Evolutionary conservation across 2,797 vertebrate species (phyloP).

Genomic region (Acrocephalus scirpaceus): DNA sequence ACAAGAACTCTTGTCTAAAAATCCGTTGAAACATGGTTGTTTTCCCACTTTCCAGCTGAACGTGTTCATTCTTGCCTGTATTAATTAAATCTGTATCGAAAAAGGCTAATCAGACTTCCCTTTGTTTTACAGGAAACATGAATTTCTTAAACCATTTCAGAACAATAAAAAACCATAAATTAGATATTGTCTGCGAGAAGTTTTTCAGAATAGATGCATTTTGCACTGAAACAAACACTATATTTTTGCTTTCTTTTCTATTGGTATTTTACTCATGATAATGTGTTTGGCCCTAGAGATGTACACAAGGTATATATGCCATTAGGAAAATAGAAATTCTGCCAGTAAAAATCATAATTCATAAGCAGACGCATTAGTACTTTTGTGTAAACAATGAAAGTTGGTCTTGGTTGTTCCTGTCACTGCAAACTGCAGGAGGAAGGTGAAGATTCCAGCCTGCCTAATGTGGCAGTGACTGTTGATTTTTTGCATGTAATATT

Average conservation of each 20-base stretch:
- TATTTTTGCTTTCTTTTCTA: background rate
- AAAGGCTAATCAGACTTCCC: background rate
- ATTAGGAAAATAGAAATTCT: constrained; percentile 31
- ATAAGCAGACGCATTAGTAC: constrained; percentile 20
- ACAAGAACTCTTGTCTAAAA: background rate
- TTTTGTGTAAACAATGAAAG: background rate
- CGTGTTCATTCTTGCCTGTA: background rate
- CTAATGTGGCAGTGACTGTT: constrained; percentile 23
- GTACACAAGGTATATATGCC: background rate
- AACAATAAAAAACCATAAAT: background rate
- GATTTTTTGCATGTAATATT: constrained; percentile 12
- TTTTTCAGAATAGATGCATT: background rate
- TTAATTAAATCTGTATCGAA: background rate
- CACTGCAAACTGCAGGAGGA: constrained; percentile 16
- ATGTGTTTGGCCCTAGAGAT: background rate
- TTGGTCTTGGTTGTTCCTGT: background rate
- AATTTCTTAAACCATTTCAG: constrained; percentile 11
- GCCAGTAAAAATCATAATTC: constrained; percentile 34
- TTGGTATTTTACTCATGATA: background rate
- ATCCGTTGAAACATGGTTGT: constrained; percentile 1
- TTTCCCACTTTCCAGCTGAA: constrained; percentile 7
- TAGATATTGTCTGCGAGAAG: background rate
- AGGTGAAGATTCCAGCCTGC: background rate
- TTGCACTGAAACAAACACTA: background rate
- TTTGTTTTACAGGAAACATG: background rate